Conservation (phyloP, 2,888 invertebrate species). For the Pandemis corylana region DNA sequence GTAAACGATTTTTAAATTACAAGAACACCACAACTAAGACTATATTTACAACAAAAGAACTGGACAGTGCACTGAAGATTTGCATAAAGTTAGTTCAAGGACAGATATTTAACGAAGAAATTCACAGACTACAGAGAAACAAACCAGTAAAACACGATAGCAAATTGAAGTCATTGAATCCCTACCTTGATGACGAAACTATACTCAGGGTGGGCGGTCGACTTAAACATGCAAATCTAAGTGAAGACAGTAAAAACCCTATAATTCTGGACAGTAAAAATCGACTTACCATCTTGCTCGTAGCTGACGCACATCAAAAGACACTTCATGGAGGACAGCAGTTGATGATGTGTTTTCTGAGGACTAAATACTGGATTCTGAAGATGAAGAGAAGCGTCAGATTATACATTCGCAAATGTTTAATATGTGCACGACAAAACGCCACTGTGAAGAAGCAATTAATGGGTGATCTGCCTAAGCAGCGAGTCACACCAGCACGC, state of each 20-base stretch:
- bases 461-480: slow-evolving; percentile 14
- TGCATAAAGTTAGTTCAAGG: slow-evolving; percentile 19
- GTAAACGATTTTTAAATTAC: background rate
- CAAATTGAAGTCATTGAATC: slow-evolving; percentile 12
- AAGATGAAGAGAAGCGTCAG: slow-evolving; percentile 1
- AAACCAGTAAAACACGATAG: slow-evolving; percentile 12
- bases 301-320: slow-evolving; percentile 21
- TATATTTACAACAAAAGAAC: slow-evolving; percentile 10
- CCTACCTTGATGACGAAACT: slow-evolving; percentile 14
- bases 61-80: slow-evolving; percentile 1
- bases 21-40: background rate
- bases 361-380: slow-evolving; percentile 18
- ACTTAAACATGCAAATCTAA: slow-evolving; percentile 13
- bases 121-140: background rate
- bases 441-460: slow-evolving; percentile 12
- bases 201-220: slow-evolving; percentile 27
- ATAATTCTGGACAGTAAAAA: slow-evolving; percentile 15
- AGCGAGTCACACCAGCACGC: slow-evolving; percentile 10
- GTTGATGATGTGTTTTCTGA: slow-evolving; percentile 20
- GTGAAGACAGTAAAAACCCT: slow-evolving; percentile 18
- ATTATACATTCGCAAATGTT: background rate
- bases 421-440: slow-evolving; percentile 2
- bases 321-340: slow-evolving; percentile 16
- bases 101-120: slow-evolving; percentile 16
- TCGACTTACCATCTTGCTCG: slow-evolving; percentile 9